phyloP scores from a whole-genome alignment of 2,113 vertebrate species.

The Lepidothrix coronata region DNA sequence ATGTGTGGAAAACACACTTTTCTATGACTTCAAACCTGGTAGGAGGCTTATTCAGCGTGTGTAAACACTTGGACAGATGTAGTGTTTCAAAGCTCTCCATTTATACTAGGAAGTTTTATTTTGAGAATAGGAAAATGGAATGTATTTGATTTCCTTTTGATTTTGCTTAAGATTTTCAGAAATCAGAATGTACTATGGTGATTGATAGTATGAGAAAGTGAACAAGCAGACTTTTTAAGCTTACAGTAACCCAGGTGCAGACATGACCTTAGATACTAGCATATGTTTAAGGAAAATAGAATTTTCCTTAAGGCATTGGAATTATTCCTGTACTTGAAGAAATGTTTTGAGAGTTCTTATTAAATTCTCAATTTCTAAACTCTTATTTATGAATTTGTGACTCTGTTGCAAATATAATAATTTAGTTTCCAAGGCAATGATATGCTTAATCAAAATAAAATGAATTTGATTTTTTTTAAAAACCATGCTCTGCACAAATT shows the following conservation, averaged over 20 bases:
- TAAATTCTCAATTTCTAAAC: not conserved
- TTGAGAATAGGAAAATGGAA: not conserved
- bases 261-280: not conserved
- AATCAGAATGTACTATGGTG: not conserved
- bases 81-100: not conserved
- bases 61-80: not conserved
- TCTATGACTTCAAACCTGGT: not conserved
- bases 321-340: not conserved
- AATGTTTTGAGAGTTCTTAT: not conserved
- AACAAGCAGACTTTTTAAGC: not conserved
- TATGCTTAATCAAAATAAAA: not conserved
- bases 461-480: not conserved
- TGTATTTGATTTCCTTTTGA: not conserved
- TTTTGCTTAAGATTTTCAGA: not conserved
- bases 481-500: not conserved
- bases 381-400: not conserved
- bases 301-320: not conserved
- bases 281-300: not conserved
- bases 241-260: not conserved
- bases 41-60: not conserved
- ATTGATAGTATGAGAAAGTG: not conserved
- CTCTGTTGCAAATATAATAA: not conserved
- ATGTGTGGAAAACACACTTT: not conserved
- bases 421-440: not conserved
- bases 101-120: not conserved